Evolutionary conservation across 2,888 invertebrate species (phyloP).

Genomic region (Pyrochroa serraticornis): DNA sequence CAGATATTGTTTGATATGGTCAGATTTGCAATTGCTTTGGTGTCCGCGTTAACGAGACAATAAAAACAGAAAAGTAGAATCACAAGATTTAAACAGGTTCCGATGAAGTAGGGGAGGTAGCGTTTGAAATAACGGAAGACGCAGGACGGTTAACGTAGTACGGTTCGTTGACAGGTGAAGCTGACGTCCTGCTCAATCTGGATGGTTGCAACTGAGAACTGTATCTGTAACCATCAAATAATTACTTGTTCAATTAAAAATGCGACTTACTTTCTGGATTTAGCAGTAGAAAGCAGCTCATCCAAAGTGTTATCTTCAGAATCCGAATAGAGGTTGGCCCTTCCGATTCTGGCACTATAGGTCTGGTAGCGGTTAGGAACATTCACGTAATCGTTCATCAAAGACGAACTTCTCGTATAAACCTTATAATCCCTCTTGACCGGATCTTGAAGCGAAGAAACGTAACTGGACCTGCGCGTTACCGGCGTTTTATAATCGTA

Average conservation of each 20-base stretch:
- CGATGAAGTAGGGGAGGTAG: slow-evolving; percentile 38
- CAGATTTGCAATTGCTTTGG: too few species aligned
- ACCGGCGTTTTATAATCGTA: slow-evolving; percentile 44
- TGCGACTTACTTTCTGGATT: slow-evolving; percentile 53
- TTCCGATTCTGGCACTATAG: slow-evolving; percentile 50
- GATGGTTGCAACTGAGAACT: slow-evolving; percentile 48
- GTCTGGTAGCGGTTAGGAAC: slow-evolving; percentile 55
- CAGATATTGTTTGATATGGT: slow-evolving; percentile 27
- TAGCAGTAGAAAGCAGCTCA: slow-evolving; percentile 51
- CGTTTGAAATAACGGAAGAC: slow-evolving; percentile 39
- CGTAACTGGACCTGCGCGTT: slow-evolving; percentile 40
- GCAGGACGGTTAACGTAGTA: slow-evolving; percentile 40
- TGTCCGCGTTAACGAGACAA: too few species aligned
- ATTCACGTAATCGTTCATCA: slow-evolving; percentile 53
- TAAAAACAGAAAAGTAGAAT: background rate
- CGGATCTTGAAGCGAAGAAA: slow-evolving; percentile 41
- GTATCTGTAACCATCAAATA: slow-evolving; percentile 42
- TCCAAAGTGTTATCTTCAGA: slow-evolving; percentile 51
- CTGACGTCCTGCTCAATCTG: slow-evolving; percentile 46
- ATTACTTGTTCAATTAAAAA: slow-evolving; percentile 1
- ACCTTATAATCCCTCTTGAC: slow-evolving; percentile 41
- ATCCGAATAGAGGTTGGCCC: slow-evolving; percentile 50
- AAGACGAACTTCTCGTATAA: slow-evolving; percentile 49
- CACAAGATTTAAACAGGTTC: slow-evolving; percentile 38
- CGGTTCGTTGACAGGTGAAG: slow-evolving; percentile 46